Evolutionary conservation across 2,797 vertebrate genomes (phyloP), one percentile per base, ranked within the genome.

Genomic region (Atherinosoma microstoma): DNA sequence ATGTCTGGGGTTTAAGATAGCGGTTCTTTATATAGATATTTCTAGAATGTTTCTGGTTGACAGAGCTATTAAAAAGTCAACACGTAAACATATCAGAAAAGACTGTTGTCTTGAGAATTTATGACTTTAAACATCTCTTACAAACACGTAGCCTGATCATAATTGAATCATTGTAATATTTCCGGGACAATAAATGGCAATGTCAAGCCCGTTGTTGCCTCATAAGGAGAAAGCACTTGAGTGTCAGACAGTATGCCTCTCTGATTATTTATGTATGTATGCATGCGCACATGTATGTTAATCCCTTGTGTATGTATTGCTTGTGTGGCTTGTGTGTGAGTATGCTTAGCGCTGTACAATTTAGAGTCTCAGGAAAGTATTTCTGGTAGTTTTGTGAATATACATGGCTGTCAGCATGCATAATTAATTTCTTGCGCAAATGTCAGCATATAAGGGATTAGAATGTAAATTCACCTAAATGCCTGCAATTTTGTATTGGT

Each of bases 351-450:
- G 49, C 35, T 29, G 34, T 27, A 38, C 60, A 24, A 9, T 29
- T 42, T 32, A 56, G 10, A 63, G 64, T 54, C 15, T 67, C 47
- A 58, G 36, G 20, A 20, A n/a, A 3, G 45, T 22, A 29, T 32
- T 53, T 34, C 35, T 16, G 38, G 51, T 24, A 56, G 58, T 60
- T 35, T 47, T 76, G 67, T 65, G 22, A 42, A 27, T 49, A 24
- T 68, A 58, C 38, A 56, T 78, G 62, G 8, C 9, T 69, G 70
- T 60, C 64, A 70, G 83, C 75, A 87, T 89, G 84, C 79, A 91
- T 89, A 84, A 92, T 85, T 87, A 56, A 88, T 84, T 77, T 59
- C 62, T 58, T 87, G 78, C 68, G 80, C 69, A 91, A 91, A 92
- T 91, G 86, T 90, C 87, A 89, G 80, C 5, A 20, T 83, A 70